phyloP scores from a whole-genome alignment of 2,797 vertebrate genomes.

The Clamator glandarius region DNA sequence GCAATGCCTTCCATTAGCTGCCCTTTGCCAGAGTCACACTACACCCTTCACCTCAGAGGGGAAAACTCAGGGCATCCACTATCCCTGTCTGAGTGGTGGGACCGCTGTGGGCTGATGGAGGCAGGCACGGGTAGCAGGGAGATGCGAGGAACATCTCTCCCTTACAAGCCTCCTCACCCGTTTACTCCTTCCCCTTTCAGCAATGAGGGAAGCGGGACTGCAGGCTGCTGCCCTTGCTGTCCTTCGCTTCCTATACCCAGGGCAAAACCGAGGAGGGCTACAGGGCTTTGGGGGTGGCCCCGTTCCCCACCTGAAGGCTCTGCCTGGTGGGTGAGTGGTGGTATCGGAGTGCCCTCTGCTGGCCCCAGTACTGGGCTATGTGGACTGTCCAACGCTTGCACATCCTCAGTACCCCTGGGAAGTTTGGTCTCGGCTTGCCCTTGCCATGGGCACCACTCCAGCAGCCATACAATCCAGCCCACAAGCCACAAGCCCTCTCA shows the following conservation, averaged over 20 bases:
- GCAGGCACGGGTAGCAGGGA: neutral
- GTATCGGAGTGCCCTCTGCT: slow-evolving; percentile 73
- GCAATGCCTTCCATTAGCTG: neutral
- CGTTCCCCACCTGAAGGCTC: neutral
- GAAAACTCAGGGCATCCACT: neutral
- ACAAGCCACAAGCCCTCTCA: neutral
- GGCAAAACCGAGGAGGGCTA: neutral
- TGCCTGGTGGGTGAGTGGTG: neutral
- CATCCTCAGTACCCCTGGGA: neutral
- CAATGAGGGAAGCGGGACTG: neutral
- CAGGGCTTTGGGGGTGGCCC: neutral
- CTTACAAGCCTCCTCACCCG: neutral
- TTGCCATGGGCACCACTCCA: accelerated
- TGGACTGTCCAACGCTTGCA: neutral
- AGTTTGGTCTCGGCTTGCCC: neutral
- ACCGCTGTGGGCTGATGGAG: neutral
- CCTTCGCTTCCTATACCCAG: neutral
- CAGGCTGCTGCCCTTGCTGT: neutral
- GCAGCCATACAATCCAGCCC: neutral
- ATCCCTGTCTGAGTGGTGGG: accelerated
- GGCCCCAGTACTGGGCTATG: slow-evolving; percentile 11
- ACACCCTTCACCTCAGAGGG: neutral
- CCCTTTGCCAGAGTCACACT: neutral
- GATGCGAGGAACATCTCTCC: neutral
- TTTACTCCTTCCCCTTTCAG: neutral